A percentile compares a stretch with the other conserved stretches of the same genome.
Conservation (phyloP, 1,140 invertebrate species). For the Papilio polytes region DNA sequence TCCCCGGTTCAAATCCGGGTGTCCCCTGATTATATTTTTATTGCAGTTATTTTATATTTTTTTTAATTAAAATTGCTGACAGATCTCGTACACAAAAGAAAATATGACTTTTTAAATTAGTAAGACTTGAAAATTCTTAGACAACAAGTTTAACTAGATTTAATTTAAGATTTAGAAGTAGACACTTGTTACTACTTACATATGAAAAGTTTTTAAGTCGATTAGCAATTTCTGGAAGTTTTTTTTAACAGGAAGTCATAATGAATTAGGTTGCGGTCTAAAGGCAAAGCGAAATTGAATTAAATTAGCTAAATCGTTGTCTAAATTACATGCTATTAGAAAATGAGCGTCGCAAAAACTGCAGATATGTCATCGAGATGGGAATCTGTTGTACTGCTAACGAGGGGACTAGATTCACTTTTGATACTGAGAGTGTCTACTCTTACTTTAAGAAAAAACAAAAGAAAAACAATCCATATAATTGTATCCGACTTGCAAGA, state of each 20-base stretch:
- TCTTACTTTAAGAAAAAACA: neutral
- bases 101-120: slow-evolving; percentile 11
- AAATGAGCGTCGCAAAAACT: slow-evolving; percentile 54
- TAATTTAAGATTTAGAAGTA: too few relatives aligned
- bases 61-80: neutral
- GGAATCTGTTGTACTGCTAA: neutral
- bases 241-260: slow-evolving; percentile 53
- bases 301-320: slow-evolving; percentile 48
- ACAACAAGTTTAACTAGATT: too few relatives aligned
- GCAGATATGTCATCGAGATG: slow-evolving; percentile 56
- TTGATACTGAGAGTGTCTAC: neutral
- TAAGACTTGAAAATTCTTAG: neutral
- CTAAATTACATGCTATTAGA: slow-evolving; percentile 57
- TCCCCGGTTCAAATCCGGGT: slow-evolving; percentile 25
- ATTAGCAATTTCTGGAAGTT: neutral
- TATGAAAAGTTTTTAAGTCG: neutral
- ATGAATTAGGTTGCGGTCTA: slow-evolving; percentile 48
- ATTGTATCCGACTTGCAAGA: too few relatives aligned
- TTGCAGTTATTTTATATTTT: neutral
- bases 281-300: slow-evolving; percentile 50
- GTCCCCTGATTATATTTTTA: neutral
- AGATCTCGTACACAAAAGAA: neutral
- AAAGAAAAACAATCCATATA: too few relatives aligned
- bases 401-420: neutral
- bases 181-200: too few relatives aligned